phyloP scores from a whole-genome alignment of 2,888 invertebrate species.

The Prenolepis imparis region DNA sequence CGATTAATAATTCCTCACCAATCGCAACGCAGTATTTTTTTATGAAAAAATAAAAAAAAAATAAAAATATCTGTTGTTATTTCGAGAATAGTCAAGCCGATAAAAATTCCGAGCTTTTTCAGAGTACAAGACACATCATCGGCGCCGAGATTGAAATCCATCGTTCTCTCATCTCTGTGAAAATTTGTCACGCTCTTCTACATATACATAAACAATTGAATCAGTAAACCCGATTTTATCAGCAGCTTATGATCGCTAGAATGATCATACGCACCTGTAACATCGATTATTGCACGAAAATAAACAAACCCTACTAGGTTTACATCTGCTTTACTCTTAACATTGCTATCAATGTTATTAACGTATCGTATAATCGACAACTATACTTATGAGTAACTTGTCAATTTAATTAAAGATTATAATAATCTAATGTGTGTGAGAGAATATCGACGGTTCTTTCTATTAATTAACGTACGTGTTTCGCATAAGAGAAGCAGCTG shows the following conservation, averaged over 20 bases:
- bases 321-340: background rate
- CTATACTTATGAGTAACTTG: background rate
- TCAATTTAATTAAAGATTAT: background rate
- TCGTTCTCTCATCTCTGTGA: background rate
- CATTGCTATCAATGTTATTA: background rate
- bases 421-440: background rate
- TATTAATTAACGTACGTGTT: background rate
- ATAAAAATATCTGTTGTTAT: background rate
- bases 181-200: background rate
- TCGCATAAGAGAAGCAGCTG: background rate
- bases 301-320: background rate
- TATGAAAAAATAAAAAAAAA: slow-evolving; percentile 34
- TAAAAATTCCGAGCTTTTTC: slow-evolving; percentile 23
- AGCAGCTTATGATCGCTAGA: background rate
- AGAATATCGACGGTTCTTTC: background rate
- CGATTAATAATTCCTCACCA: slow-evolving; percentile 33
- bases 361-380: background rate
- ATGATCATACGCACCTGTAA: background rate
- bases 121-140: slow-evolving; percentile 1
- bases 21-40: slow-evolving; percentile 17
- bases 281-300: background rate
- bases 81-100: slow-evolving; percentile 21
- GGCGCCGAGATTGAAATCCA: slow-evolving; percentile 1
- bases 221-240: slow-evolving; percentile 3
- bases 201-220: slow-evolving; percentile 1